These are phyloP conservation scores for Ornithoptera alexandrae DNA, from an alignment of 2,888 invertebrate species.

Conservation along the genomic window DNA sequence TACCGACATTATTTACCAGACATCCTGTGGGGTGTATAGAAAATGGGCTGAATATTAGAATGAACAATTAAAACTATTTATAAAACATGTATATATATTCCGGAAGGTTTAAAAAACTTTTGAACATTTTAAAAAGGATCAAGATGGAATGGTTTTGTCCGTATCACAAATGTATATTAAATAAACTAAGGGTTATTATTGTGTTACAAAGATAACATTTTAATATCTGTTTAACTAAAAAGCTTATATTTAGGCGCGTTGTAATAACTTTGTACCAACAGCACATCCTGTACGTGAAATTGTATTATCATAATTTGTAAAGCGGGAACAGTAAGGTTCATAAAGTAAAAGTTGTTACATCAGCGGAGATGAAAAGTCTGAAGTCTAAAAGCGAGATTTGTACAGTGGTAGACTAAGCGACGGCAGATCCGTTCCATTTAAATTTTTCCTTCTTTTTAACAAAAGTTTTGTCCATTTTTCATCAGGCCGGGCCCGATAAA, in stretches of 20 bases:
- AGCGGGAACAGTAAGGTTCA: neutral
- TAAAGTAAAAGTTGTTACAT: constrained; percentile 14
- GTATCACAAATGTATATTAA: too few relatives aligned
- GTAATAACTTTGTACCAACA: neutral
- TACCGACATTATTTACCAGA: too few relatives aligned
- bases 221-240: neutral
- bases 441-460: constrained; percentile 29
- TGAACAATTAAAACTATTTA: too few relatives aligned
- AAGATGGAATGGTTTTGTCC: too few relatives aligned
- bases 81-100: too few relatives aligned
- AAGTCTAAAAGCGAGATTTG: constrained; percentile 25
- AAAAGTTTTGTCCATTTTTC: constrained; percentile 34
- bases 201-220: neutral
- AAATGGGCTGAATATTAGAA: too few relatives aligned
- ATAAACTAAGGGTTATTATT: neutral
- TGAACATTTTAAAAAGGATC: too few relatives aligned
- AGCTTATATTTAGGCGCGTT: neutral
- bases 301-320: neutral
- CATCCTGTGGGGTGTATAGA: too few relatives aligned
- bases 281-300: neutral
- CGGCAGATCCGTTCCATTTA: constrained; percentile 28
- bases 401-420: constrained; percentile 28
- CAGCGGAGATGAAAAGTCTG: constrained; percentile 22
- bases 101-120: too few relatives aligned
- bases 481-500: constrained; percentile 31